Base-by-base conservation (phyloP, 2,797 vertebrate genomes). In the Gymnocypris eckloni region DNA sequence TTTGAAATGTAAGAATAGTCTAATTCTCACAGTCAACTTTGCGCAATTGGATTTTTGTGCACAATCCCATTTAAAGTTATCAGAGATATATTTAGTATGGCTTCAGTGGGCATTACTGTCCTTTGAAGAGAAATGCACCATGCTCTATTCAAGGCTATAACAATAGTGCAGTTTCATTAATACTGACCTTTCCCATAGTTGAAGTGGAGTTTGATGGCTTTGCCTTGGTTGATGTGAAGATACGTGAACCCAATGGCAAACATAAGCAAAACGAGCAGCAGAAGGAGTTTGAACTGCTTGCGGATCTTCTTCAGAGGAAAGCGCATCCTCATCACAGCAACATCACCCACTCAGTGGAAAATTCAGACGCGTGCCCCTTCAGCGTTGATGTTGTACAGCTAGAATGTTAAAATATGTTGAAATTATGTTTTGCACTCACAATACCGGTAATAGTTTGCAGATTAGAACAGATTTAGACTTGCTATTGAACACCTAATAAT, bases 291-390 rank as follows among this genome's bases (percentile, higher is more conserved):
- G 92, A 96, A 94, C 92, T 96, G 96, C 91, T 96, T 96, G 87
- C 96, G 96, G 89, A 97, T 93, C 93, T 96, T 97, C 94, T 97
- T 97, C 92, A 96, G 93, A 87, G 96, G 96, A 93, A 96, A 93
- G 93, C 96, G 93, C 96, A 97, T 97, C 92, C 91, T 94, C 81
- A 79, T 88, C 90, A 92, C 90, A 90, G 90, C 89, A 90, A 90
- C 94, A 93, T 92, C 80, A 90, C 92, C 91, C 87, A 82, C 86
- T 87, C 70, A 81, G 80, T 79, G 79, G 82, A 90, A 84, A 90
- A 90, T 85, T 89, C 77, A 87, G 69, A 90, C 45, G 50, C 73
- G 56, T 4, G 12, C 1, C 50, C 18, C 18, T 88, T 82, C 69
- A 25, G 76, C 28, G 72, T 66, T 85, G 84, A 71, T 87, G 64